Evolutionary conservation across 2,797 vertebrate species (phyloP).

Genomic region (Pempheris klunzingeri): DNA sequence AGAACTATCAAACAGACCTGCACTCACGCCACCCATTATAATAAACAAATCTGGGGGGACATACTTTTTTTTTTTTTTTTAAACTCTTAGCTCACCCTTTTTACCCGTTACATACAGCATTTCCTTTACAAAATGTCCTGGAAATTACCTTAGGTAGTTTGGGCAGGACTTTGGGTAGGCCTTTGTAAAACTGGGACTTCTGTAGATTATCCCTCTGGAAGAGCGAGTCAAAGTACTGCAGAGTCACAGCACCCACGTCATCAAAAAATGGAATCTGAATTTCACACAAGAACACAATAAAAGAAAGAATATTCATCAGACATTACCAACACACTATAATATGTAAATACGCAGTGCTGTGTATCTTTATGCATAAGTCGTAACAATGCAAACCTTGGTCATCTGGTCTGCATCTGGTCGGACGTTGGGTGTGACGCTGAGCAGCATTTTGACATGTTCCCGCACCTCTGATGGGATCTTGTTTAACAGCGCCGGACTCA

Average conservation of each 20-base stretch:
- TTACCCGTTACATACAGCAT: fast-evolving
- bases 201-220: slow-evolving; percentile 99
- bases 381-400: slow-evolving; percentile 90
- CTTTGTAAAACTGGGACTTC: slow-evolving; percentile 99
- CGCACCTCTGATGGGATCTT: slow-evolving; percentile 94
- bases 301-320: neutral
- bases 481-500: slow-evolving; percentile 89
- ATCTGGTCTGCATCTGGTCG: slow-evolving; percentile 98
- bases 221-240: slow-evolving; percentile 98
- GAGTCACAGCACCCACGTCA: slow-evolving; percentile 95
- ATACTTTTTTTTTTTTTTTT: too few species aligned
- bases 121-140: neutral
- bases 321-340: neutral
- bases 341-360: neutral
- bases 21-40: too few species aligned
- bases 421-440: slow-evolving; percentile 94
- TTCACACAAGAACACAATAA: neutral
- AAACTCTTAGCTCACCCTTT: neutral
- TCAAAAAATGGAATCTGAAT: slow-evolving; percentile 97
- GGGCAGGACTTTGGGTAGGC: slow-evolving; percentile 96
- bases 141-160: slow-evolving; percentile 94
- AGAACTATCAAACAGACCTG: neutral
- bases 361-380: neutral
- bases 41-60: slow-evolving; percentile 1
- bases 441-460: slow-evolving; percentile 95